phyloP scores from a whole-genome alignment of 2,797 vertebrate genomes.

The Sebastes melanostomus region DNA sequence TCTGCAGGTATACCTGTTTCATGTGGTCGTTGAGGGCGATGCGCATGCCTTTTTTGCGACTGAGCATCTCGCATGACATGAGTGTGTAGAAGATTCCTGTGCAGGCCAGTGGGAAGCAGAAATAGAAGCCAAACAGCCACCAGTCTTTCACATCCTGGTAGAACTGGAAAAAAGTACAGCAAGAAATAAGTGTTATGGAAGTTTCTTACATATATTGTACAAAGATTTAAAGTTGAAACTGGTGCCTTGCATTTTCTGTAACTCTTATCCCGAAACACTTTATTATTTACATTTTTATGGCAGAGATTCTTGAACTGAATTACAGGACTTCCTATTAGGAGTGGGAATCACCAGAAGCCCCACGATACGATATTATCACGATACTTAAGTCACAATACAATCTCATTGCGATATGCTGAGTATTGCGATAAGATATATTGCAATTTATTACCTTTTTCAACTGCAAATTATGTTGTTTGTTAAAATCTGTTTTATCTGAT shows the following conservation, averaged over 20 bases:
- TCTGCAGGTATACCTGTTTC: conserved; percentile 83
- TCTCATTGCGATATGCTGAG: no score
- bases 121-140: conserved; percentile 93
- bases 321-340: background rate
- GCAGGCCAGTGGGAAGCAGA: conserved; percentile 90
- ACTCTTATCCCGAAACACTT: background rate
- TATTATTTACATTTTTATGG: background rate
- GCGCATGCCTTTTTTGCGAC: conserved; percentile 89
- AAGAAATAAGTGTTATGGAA: background rate
- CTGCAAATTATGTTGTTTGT: no score
- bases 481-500: no score
- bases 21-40: conserved; percentile 92
- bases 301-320: background rate
- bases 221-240: background rate
- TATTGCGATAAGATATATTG: no score
- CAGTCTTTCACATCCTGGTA: conserved; percentile 89
- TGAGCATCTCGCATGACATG: conserved; percentile 92
- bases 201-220: background rate
- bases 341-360: no score
- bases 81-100: conserved; percentile 91
- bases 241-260: background rate
- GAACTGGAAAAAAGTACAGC: conserved; percentile 72
- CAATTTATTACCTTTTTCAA: no score
- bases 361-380: no score
- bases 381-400: no score